These are phyloP conservation scores for Drosophila lacteicornis DNA, from an alignment of 1,140 invertebrate genomes.

Conservation along the genomic window DNA sequence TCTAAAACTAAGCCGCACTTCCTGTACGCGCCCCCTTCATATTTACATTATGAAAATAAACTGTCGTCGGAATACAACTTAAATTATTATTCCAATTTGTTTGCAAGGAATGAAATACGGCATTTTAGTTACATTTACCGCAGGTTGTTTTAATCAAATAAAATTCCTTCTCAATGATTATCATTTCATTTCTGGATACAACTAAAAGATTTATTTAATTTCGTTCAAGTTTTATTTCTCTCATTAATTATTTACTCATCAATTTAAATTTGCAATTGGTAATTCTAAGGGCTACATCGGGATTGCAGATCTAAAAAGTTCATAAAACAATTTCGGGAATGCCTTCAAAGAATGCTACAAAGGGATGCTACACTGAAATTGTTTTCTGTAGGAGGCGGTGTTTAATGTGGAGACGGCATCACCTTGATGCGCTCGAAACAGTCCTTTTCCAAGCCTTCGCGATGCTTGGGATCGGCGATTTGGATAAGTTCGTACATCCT, in stretches of 20 bases:
- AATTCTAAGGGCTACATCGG: conserved; percentile 21
- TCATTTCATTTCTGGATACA: no score
- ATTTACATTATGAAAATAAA: conserved; percentile 68
- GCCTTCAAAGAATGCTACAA: conserved; percentile 35
- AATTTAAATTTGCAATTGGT: conserved; percentile 23
- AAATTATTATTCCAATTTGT: conserved; percentile 2
- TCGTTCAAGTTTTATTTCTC: conserved; percentile 31
- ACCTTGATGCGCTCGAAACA: conserved; percentile 94
- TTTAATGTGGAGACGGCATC: conserved; percentile 89
- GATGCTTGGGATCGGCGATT: conserved; percentile 95
- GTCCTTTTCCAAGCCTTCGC: conserved; percentile 93
- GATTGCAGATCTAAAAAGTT: conserved; percentile 42
- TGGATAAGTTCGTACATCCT: conserved; percentile 95
- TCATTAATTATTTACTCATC: conserved; percentile 13
- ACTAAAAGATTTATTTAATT: neutral
- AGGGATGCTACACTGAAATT: conserved; percentile 20
- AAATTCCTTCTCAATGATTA: no score
- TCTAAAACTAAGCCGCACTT: conserved; percentile 42
- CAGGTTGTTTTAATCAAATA: no score
- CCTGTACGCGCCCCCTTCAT: conserved; percentile 53
- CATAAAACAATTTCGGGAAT: conserved; percentile 51
- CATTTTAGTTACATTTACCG: neutral
- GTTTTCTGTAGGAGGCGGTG: conserved; percentile 8
- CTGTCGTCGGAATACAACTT: conserved; percentile 55
- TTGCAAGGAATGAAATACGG: neutral